phyloP scores from a whole-genome alignment of 2,888 invertebrate genomes.

The Tortricodes alternella region DNA sequence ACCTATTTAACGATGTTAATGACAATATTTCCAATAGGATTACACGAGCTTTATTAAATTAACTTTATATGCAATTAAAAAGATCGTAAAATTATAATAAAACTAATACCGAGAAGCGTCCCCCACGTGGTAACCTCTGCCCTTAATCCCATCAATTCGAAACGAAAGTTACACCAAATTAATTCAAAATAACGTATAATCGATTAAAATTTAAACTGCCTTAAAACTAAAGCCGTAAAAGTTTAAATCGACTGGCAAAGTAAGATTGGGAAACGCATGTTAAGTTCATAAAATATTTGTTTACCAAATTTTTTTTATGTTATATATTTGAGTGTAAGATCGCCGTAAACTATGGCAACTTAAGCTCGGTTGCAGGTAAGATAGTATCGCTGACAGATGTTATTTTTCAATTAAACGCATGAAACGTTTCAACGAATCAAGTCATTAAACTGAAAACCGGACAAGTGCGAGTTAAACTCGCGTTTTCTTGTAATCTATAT shows the following conservation, averaged over 20 bases:
- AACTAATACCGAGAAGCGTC: conserved; percentile 21
- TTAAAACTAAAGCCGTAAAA: background rate
- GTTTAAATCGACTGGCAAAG: background rate
- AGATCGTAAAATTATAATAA: conserved; percentile 23
- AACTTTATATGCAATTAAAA: conserved; percentile 22
- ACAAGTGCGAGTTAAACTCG: too few relatives aligned
- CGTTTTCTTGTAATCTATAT: too few relatives aligned
- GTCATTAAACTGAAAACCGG: too few relatives aligned
- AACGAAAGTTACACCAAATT: conserved; percentile 26
- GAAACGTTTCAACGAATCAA: too few relatives aligned
- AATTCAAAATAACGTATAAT: conserved; percentile 12
- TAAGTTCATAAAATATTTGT: conserved; percentile 23
- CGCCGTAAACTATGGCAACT: too few relatives aligned
- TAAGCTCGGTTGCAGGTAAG: too few relatives aligned
- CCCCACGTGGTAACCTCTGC: conserved; percentile 24
- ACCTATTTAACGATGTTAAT: background rate
- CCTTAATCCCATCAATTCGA: conserved; percentile 24
- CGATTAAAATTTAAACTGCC: background rate
- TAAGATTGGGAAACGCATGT: background rate
- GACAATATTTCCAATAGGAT: background rate
- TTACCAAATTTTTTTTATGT: conserved; percentile 14
- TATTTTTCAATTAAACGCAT: too few relatives aligned
- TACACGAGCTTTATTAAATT: conserved; percentile 12
- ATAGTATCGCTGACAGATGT: too few relatives aligned
- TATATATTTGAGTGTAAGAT: background rate